A percentile compares a stretch with the other conserved stretches of the same genome.
These are phyloP conservation scores for Trichacis sp. DNA, from an alignment of 2,888 invertebrate species.

Conservation along the genomic window DNA sequence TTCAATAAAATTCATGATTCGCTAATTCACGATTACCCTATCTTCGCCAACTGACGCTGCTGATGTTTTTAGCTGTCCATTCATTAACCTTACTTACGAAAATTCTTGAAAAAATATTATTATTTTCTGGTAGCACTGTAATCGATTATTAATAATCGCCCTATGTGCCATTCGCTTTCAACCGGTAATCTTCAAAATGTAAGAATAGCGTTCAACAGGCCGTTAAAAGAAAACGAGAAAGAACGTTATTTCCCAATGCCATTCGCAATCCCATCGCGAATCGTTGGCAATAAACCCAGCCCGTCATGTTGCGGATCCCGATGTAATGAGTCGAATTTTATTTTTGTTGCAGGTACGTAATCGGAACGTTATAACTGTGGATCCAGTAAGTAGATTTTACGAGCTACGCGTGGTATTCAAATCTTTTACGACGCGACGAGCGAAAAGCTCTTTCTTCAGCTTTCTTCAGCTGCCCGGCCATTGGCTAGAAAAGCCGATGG, in stretches of 20 bases:
- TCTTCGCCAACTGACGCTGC: background rate
- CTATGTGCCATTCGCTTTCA: too few relatives aligned
- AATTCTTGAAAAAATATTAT: background rate
- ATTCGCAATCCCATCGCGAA: background rate
- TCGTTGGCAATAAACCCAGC: background rate
- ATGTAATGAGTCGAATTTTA: background rate
- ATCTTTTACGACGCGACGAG: conserved; percentile 7
- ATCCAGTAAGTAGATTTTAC: conserved; percentile 6
- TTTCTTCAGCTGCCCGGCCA: background rate
- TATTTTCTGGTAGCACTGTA: too few relatives aligned
- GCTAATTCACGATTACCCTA: conserved; percentile 46
- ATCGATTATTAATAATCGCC: too few relatives aligned
- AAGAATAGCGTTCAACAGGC: background rate
- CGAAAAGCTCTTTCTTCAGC: background rate
- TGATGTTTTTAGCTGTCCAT: conserved; percentile 6
- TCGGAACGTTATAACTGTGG: background rate
- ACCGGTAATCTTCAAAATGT: too few relatives aligned
- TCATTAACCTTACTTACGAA: background rate
- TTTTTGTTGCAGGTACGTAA: conserved; percentile 10
- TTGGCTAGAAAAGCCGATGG: background rate
- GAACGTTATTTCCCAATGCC: too few relatives aligned
- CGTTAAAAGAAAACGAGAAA: background rate
- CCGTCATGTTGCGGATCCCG: background rate
- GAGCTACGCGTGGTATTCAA: background rate
- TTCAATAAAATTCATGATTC: conserved; percentile 44